A percentile compares a stretch with the other conserved stretches of the same genome.
phyloP scores from a whole-genome alignment of 2,797 vertebrate genomes.

The Malacoraja senta region DNA sequence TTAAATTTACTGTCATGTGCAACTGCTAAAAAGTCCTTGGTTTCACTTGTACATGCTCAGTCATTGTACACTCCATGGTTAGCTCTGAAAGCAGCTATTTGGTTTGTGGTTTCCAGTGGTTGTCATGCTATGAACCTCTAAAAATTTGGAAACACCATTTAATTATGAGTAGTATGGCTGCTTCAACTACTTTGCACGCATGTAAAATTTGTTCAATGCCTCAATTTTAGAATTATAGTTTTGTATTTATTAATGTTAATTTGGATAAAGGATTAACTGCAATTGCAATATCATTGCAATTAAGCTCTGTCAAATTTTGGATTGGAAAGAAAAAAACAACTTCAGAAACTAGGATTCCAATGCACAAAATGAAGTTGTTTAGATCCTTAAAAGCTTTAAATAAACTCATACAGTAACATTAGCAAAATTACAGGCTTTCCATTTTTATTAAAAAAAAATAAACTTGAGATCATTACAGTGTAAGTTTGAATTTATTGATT shows the following conservation, averaged over 20 bases:
- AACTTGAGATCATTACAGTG: not conserved
- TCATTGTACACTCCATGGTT: not conserved
- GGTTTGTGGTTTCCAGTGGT: not conserved
- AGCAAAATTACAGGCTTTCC: not conserved
- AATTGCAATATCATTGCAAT: not conserved
- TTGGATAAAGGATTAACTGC: not conserved
- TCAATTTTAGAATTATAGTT: not conserved
- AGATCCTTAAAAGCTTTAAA: too few relatives aligned
- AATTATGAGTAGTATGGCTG: not conserved
- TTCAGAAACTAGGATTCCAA: too few relatives aligned
- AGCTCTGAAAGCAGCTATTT: not conserved
- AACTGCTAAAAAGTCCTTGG: not conserved
- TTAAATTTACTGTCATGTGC: not conserved
- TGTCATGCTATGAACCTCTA: not conserved
- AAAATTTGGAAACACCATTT: not conserved
- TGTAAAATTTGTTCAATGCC: not conserved
- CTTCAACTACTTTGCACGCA: not conserved
- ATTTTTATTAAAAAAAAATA: not conserved
- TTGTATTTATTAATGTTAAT: not conserved
- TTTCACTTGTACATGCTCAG: not conserved
- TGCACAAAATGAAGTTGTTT: not conserved
- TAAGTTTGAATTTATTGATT: not conserved
- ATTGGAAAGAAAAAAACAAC: not conserved
- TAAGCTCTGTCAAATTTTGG: not conserved
- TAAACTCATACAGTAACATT: too few relatives aligned